Conservation (phyloP, 2,113 vertebrate species). For the Ptilonorhynchus violaceus region DNA sequence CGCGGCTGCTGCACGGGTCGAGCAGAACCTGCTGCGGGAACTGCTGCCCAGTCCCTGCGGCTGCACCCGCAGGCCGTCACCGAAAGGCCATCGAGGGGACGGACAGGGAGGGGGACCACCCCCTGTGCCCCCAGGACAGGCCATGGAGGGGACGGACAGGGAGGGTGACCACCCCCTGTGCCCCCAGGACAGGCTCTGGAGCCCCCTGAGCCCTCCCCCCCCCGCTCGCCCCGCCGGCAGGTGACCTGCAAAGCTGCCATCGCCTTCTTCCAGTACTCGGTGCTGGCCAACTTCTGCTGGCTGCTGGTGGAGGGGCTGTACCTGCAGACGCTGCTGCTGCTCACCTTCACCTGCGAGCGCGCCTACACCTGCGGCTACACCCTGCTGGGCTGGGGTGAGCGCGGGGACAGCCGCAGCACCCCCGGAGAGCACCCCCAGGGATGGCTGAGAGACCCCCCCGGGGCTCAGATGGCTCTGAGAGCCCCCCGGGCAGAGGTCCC, state of each 20-base stretch:
- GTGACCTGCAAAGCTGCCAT: slow-evolving; percentile 81
- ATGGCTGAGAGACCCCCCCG: background rate
- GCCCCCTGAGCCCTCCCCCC: background rate
- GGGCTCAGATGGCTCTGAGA: background rate
- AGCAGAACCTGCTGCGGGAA: background rate
- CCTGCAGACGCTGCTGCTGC: slow-evolving; percentile 85
- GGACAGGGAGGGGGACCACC: rapidly evolving
- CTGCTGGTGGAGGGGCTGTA: slow-evolving; percentile 89
- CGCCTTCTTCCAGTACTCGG: slow-evolving; percentile 85
- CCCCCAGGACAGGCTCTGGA: background rate
- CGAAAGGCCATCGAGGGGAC: background rate
- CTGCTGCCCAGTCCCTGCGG: background rate
- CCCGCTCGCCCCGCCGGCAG: slow-evolving; percentile 30
- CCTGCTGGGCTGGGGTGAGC: slow-evolving; percentile 87
- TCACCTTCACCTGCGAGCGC: slow-evolving; percentile 84
- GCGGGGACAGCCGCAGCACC: too few relatives aligned
- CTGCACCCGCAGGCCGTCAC: background rate
- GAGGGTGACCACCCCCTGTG: background rate
- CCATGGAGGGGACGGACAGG: too few relatives aligned
- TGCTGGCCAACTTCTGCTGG: slow-evolving; percentile 90
- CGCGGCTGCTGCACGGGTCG: rapidly evolving
- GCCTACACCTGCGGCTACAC: slow-evolving; percentile 90
- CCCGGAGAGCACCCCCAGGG: too few relatives aligned
- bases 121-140: background rate
- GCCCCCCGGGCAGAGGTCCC: background rate